A percentile compares a stretch with the other conserved stretches of the same genome.
Conservation (phyloP, 2,113 vertebrate species). For the Ceratotherium simum region DNA sequence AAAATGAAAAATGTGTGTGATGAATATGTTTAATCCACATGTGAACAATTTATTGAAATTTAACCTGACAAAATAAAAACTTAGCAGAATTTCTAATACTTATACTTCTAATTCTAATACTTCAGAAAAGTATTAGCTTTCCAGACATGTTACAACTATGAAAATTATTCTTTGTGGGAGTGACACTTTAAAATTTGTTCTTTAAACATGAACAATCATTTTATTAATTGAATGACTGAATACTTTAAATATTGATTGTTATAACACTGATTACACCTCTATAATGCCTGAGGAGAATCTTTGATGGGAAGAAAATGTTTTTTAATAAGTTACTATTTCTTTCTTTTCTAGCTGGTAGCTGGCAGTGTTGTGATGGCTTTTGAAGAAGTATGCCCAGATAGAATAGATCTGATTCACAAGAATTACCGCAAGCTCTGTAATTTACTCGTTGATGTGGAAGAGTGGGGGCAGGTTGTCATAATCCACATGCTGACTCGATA, state of each 20-base stretch:
- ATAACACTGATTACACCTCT: not conserved
- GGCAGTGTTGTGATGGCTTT: constrained; percentile 99
- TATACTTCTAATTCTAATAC: not conserved
- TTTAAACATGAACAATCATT: not conserved
- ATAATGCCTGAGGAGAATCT: not conserved
- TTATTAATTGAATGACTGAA: constrained; percentile 7
- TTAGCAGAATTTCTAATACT: not conserved
- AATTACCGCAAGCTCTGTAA: constrained; percentile 98
- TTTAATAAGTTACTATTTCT: constrained; percentile 78
- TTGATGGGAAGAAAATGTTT: not conserved
- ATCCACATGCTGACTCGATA: constrained; percentile 98
- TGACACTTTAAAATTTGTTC: constrained; percentile 9
- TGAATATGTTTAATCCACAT: not conserved
- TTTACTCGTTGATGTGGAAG: constrained; percentile 97
- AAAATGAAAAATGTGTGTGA: constrained; percentile 40
- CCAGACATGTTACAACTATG: not conserved
- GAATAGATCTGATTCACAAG: constrained; percentile 98
- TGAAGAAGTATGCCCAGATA: constrained; percentile 98
- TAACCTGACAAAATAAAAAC: constrained; percentile 1
- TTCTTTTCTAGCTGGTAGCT: constrained; percentile 93
- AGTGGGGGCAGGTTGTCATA: constrained; percentile 99
- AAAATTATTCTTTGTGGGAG: constrained; percentile 46
- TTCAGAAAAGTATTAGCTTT: constrained; percentile 51
- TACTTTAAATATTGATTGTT: not conserved
- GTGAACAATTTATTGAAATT: constrained; percentile 47